phyloP scores from a whole-genome alignment of 2,797 vertebrate genomes.

The Tapirus indicus region DNA sequence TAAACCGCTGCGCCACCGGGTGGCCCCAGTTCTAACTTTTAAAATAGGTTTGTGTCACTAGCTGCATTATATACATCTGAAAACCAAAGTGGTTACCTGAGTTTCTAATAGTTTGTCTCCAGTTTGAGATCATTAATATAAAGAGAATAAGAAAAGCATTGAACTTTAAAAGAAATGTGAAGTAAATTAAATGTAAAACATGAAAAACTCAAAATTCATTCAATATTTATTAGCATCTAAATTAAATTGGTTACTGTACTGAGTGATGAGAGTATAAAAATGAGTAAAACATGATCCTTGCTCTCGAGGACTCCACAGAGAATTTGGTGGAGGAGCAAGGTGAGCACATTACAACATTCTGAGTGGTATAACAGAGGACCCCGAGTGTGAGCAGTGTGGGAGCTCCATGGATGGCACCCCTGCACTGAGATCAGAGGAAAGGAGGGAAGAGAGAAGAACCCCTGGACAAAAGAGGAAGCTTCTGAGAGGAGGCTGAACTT shows the following conservation, averaged over 20 bases:
- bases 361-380: fast-evolving
- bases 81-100: slow-evolving; percentile 54
- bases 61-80: neutral
- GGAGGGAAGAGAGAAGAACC: neutral
- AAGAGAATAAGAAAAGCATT: slow-evolving; percentile 2
- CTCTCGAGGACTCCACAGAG: neutral
- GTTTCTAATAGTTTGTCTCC: slow-evolving; percentile 20
- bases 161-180: slow-evolving; percentile 6
- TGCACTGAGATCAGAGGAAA: neutral
- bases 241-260: neutral
- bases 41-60: neutral
- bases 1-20: too few relatives aligned
- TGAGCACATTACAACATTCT: neutral
- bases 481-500: neutral
- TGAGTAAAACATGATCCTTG: slow-evolving; percentile 25
- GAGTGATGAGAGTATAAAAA: neutral
- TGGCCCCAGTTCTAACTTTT: neutral
- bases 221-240: slow-evolving; percentile 18
- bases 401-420: too few relatives aligned
- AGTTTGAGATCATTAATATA: neutral
- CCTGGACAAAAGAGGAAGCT: neutral
- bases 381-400: neutral
- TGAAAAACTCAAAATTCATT: slow-evolving; percentile 39
- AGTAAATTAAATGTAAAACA: slow-evolving; percentile 34
- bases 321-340: neutral